phyloP scores from a whole-genome alignment of 2,888 invertebrate species.

The Mystacides longicornis region DNA sequence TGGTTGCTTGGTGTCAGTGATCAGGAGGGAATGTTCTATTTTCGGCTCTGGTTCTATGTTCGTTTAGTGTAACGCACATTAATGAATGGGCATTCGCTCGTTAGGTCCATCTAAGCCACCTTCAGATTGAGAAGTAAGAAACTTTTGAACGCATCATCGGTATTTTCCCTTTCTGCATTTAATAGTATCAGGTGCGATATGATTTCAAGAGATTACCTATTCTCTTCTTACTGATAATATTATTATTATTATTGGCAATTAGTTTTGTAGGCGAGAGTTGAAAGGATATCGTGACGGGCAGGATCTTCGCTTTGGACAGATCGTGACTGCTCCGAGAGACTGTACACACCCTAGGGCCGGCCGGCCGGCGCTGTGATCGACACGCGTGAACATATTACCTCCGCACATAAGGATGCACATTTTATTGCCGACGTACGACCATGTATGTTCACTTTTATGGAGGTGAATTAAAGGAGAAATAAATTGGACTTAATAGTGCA shows the following conservation, averaged over 20 bases:
- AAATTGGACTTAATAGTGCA: not conserved
- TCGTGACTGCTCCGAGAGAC: not conserved
- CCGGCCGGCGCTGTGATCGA: not conserved
- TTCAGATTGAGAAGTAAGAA: no score
- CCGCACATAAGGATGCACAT: not conserved
- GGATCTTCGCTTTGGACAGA: not conserved
- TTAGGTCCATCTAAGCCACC: no score
- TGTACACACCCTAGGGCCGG: not conserved
- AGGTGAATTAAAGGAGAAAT: not conserved
- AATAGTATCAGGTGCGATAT: no score
- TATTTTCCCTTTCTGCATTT: no score
- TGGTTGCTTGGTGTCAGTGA: no score
- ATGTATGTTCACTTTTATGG: not conserved
- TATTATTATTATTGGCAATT: slow-evolving; percentile 2
- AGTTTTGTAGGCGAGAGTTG: slow-evolving; percentile 1
- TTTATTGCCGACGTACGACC: not conserved
- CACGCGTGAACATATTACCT: not conserved
- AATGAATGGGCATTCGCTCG: no score
- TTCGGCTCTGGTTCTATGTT: no score
- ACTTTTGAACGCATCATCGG: no score
- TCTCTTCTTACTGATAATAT: not conserved
- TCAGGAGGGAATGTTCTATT: no score
- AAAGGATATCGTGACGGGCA: not conserved
- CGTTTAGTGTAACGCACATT: no score
- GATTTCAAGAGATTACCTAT: no score